Evolutionary conservation across 2,797 vertebrate species (phyloP).

Genomic region (Ambastaia sidthimunki): DNA sequence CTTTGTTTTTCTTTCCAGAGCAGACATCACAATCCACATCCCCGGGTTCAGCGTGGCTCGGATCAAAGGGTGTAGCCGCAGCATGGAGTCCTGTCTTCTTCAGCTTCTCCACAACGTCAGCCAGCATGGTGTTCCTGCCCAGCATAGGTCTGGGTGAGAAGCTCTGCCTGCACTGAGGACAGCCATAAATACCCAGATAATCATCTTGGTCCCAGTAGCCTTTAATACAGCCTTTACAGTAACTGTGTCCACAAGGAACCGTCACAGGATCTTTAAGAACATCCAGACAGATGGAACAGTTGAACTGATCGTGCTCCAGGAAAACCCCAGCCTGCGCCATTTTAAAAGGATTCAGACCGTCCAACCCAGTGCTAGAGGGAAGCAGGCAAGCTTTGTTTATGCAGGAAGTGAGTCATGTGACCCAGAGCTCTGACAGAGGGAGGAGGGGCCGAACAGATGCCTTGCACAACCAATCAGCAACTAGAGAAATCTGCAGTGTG

Average conservation of each 20-base stretch:
- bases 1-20: slow-evolving; percentile 76
- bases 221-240: slow-evolving; percentile 76
- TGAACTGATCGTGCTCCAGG: slow-evolving; percentile 79
- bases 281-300: slow-evolving; percentile 81
- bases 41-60: slow-evolving; percentile 57
- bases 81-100: slow-evolving; percentile 65
- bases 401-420: slow-evolving; percentile 55
- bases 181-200: slow-evolving; percentile 71
- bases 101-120: slow-evolving; percentile 79
- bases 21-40: slow-evolving; percentile 87
- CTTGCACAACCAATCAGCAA: slow-evolving; percentile 9
- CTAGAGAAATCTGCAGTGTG: slow-evolving; percentile 7
- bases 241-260: slow-evolving; percentile 80
- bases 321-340: slow-evolving; percentile 80
- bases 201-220: slow-evolving; percentile 82
- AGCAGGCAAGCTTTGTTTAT: slow-evolving; percentile 54
- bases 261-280: slow-evolving; percentile 76
- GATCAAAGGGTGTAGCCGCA: neutral
- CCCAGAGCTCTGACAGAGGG: neutral
- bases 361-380: slow-evolving; percentile 4
- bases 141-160: slow-evolving; percentile 78
- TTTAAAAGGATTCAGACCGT: neutral
- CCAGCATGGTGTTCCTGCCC: slow-evolving; percentile 78
- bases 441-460: slow-evolving; percentile 22
- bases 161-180: slow-evolving; percentile 78